These are phyloP conservation scores for Thinocorus orbignyianus DNA, from an alignment of 2,113 vertebrate genomes.

Conservation along the genomic window DNA sequence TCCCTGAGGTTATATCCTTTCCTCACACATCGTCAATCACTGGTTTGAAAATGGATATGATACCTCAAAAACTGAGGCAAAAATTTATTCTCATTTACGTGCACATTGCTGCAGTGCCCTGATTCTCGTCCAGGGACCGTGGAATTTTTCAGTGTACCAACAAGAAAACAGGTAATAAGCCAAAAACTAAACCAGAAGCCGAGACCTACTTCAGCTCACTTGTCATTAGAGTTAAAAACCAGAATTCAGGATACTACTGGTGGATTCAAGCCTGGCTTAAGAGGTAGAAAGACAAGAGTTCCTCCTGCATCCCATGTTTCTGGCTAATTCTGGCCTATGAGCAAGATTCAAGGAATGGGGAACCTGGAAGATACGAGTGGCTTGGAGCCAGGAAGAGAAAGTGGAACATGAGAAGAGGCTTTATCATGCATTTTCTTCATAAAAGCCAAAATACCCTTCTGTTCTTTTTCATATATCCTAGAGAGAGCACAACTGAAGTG, in stretches of 20 bases:
- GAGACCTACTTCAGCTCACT: not conserved
- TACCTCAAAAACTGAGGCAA: not conserved
- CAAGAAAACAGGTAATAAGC: not conserved
- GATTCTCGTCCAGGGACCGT: not conserved
- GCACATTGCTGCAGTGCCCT: not conserved
- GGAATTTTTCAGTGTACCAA: not conserved
- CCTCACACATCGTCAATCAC: not conserved
- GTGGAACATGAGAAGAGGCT: not conserved
- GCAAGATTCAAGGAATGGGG: not conserved
- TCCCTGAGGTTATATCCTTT: not conserved
- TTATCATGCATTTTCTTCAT: not conserved
- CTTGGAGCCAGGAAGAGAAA: not conserved
- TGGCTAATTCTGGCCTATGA: not conserved
- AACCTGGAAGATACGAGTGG: not conserved
- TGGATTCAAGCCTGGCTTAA: not conserved
- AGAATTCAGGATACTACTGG: not conserved
- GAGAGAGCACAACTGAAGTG: constrained; percentile 22
- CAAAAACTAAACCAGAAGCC: not conserved
- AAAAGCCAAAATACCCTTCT: constrained; percentile 2
- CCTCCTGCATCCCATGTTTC: not conserved
- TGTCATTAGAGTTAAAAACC: not conserved
- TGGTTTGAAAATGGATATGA: not conserved
- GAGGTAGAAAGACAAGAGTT: not conserved
- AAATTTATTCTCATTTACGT: not conserved
- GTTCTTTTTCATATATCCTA: constrained; percentile 20